Percentiles rank a stretch among this genome's conserved stretches.
phyloP scores from a whole-genome alignment of 2,888 invertebrate species.

The Parelbella ahira region DNA sequence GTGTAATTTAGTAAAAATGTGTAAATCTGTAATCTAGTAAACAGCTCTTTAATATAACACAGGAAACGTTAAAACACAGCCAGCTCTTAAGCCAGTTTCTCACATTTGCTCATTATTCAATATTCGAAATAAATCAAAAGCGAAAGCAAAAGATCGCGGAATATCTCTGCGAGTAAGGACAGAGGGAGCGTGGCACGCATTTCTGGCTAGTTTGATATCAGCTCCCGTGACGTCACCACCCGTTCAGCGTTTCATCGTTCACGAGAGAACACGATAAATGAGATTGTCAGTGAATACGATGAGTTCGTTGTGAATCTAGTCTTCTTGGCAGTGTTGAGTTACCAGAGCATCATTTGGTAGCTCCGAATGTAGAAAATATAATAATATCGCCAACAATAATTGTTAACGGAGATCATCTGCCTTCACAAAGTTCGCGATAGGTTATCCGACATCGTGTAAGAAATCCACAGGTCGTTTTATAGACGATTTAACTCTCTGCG shows the following conservation, averaged over 20 bases:
- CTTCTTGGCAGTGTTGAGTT: constrained; percentile 1
- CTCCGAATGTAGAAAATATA: too few relatives aligned
- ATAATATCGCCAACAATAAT: constrained; percentile 11
- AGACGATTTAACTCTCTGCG: constrained; percentile 38
- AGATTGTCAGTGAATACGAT: constrained; percentile 22
- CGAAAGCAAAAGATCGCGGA: constrained; percentile 50
- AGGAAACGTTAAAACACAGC: too few relatives aligned
- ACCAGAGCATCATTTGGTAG: too few relatives aligned
- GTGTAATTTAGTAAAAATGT: too few relatives aligned
- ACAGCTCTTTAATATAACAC: too few relatives aligned
- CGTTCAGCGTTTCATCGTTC: constrained; percentile 47
- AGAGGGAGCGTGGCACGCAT: constrained; percentile 73
- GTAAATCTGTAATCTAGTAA: too few relatives aligned
- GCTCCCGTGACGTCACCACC: constrained; percentile 70
- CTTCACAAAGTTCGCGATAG: constrained; percentile 21
- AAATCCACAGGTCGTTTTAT: constrained; percentile 68
- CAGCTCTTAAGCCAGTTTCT: too few relatives aligned
- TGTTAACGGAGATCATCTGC: constrained; percentile 15
- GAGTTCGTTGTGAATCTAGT: background rate
- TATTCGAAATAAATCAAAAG: constrained; percentile 17
- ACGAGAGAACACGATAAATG: constrained; percentile 46
- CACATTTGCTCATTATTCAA: too few relatives aligned
- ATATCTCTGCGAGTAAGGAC: constrained; percentile 59
- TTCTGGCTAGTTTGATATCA: constrained; percentile 77
- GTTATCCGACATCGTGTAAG: constrained; percentile 28